phyloP scores from a whole-genome alignment of 1,140 invertebrate genomes.

The Pristionchus pacificus region DNA sequence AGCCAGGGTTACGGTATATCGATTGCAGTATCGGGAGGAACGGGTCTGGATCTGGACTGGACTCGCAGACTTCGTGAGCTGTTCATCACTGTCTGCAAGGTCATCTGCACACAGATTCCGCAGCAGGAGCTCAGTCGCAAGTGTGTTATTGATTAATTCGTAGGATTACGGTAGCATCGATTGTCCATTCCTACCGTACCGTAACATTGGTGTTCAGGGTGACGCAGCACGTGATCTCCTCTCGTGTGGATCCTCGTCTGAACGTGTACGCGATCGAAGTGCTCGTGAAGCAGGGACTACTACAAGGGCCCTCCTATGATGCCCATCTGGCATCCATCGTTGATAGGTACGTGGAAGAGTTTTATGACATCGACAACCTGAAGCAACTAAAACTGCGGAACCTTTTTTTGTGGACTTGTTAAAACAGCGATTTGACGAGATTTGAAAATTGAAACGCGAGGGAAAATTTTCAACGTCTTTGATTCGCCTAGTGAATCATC shows the following conservation, averaged over 20 bases:
- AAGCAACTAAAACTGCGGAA: no score
- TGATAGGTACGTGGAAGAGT: not conserved
- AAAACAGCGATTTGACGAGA: no score
- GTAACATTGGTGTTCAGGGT: slow-evolving; percentile 19
- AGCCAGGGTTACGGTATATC: not conserved
- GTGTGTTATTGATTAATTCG: not conserved
- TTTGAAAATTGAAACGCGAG: no score
- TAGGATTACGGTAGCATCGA: not conserved
- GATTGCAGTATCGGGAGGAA: not conserved
- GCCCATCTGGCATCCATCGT: slow-evolving; percentile 67
- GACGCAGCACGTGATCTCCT: slow-evolving; percentile 63
- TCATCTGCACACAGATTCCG: slow-evolving; percentile 23
- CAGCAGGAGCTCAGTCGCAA: slow-evolving; percentile 12
- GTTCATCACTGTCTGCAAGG: slow-evolving; percentile 29
- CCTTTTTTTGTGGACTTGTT: no score
- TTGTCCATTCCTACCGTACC: not conserved
- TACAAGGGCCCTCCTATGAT: slow-evolving; percentile 76
- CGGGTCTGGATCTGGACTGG: slow-evolving; percentile 31
- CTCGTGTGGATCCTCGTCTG: slow-evolving; percentile 78
- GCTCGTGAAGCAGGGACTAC: slow-evolving; percentile 71
- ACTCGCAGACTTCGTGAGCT: slow-evolving; percentile 28
- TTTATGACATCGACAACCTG: no score
- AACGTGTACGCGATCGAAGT: slow-evolving; percentile 85
- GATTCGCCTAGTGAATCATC: no score
- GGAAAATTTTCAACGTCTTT: no score